Conservation (phyloP, 2,888 invertebrate genomes). For the Pyrgus malvae region DNA sequence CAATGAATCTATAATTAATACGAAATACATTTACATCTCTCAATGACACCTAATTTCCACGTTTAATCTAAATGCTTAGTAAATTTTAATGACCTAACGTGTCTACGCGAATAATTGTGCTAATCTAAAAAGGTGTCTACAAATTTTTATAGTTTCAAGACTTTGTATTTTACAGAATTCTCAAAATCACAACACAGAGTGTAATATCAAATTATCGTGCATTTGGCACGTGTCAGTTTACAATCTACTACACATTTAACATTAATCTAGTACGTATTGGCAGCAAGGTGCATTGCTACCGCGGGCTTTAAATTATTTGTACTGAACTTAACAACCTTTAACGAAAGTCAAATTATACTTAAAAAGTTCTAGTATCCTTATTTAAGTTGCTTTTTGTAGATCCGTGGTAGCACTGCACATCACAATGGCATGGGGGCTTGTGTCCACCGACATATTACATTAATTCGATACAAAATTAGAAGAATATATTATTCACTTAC, state of each 20-base stretch:
- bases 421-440: constrained; percentile 31
- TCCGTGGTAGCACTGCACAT: constrained; percentile 32
- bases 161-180: constrained; percentile 80
- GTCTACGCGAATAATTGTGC: constrained; percentile 81
- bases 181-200: constrained; percentile 83
- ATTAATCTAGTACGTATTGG: constrained; percentile 65
- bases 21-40: constrained; percentile 66
- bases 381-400: not conserved
- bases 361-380: not conserved
- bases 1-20: constrained; percentile 70
- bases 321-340: too few relatives aligned
- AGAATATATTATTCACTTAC: constrained; percentile 81
- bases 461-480: constrained; percentile 78
- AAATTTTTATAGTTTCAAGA: constrained; percentile 67
- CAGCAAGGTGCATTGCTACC: constrained; percentile 36
- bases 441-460: constrained; percentile 49
- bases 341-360: too few relatives aligned
- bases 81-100: constrained; percentile 69
- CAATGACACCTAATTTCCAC: constrained; percentile 67
- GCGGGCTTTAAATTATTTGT: not conserved
- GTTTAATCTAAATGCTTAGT: constrained; percentile 75
- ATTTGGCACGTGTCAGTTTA: constrained; percentile 61
- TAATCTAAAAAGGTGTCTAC: constrained; percentile 80
- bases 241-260: constrained; percentile 54
- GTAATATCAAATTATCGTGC: constrained; percentile 80